Percentiles rank a stretch among this genome's conserved stretches.
These are phyloP conservation scores for Globodera rostochiensis DNA, from an alignment of 1,140 invertebrate species.

Conservation along the genomic window DNA sequence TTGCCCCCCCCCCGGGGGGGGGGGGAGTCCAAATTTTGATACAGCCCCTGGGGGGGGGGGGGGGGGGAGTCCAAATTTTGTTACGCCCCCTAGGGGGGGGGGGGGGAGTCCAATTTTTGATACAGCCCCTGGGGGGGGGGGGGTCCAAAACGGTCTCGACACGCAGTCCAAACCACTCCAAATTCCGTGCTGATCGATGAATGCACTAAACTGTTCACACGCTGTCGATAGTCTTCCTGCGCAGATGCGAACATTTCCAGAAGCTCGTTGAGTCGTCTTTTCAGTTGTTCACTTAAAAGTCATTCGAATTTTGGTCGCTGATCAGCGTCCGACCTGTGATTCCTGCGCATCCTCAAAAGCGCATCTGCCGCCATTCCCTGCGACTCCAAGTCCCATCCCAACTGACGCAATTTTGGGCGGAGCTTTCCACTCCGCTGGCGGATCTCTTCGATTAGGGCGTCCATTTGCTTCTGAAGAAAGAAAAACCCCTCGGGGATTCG, in stretches of 20 bases:
- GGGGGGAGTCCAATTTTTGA: not conserved
- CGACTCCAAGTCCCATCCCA: slow-evolving; percentile 34
- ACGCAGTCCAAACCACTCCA: too few species aligned
- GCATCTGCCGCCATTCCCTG: slow-evolving; percentile 15
- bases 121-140: too few species aligned
- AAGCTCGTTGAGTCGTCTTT: slow-evolving; percentile 41
- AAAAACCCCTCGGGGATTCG: not conserved
- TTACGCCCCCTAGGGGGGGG: too few species aligned
- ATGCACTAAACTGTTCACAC: slow-evolving; percentile 44
- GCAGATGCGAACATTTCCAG: slow-evolving; percentile 41
- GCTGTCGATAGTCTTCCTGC: slow-evolving; percentile 50
- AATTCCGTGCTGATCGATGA: too few species aligned
- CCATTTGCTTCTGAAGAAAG: slow-evolving; percentile 40
- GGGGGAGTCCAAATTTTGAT: too few species aligned
- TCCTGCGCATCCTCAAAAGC: slow-evolving; percentile 43
- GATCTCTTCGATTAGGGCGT: slow-evolving; percentile 48
- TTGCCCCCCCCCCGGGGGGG: too few species aligned
- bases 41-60: too few species aligned
- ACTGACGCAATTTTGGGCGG: slow-evolving; percentile 35
- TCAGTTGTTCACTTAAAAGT: slow-evolving; percentile 36
- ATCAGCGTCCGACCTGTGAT: slow-evolving; percentile 24
- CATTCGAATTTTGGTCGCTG: not conserved
- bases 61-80: too few species aligned
- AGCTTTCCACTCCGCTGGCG: slow-evolving; percentile 38
- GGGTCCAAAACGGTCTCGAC: too few species aligned